Conservation (phyloP, 2,797 vertebrate genomes). For the Chelonia mydas region DNA sequence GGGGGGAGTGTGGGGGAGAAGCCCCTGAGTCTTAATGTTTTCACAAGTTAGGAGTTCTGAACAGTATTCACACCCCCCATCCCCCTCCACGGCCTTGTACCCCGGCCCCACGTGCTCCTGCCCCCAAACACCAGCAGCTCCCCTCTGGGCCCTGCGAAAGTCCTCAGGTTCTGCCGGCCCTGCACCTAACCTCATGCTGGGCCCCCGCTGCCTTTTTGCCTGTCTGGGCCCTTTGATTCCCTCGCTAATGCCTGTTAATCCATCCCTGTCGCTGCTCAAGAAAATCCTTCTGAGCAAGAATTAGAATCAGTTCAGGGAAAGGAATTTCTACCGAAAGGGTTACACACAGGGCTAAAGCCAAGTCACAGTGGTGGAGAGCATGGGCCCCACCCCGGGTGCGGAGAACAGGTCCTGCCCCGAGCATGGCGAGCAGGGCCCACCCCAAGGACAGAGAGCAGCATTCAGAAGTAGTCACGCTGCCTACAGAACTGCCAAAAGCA, state of each 20-base stretch:
- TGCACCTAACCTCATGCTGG: not conserved
- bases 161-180: not conserved
- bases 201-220: not conserved
- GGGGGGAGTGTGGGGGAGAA: not conserved
- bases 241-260: not conserved
- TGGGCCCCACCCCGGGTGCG: fast-evolving
- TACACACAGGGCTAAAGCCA: not conserved
- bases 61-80: not conserved
- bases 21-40: not conserved
- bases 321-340: not conserved
- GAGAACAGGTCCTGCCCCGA: too few species aligned
- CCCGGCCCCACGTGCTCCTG: not conserved
- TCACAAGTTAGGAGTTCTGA: not conserved
- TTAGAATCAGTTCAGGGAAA: not conserved
- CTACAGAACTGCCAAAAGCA: not conserved
- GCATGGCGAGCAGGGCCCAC: not conserved
- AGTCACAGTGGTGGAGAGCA: not conserved
- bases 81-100: not conserved
- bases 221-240: not conserved
- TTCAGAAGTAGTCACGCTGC: not conserved
- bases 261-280: not conserved
- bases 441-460: not conserved
- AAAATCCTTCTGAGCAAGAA: not conserved
- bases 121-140: not conserved
- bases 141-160: not conserved